Conservation (phyloP, 2,797 vertebrate genomes). For the Acrossocheilus wenchowensis region DNA sequence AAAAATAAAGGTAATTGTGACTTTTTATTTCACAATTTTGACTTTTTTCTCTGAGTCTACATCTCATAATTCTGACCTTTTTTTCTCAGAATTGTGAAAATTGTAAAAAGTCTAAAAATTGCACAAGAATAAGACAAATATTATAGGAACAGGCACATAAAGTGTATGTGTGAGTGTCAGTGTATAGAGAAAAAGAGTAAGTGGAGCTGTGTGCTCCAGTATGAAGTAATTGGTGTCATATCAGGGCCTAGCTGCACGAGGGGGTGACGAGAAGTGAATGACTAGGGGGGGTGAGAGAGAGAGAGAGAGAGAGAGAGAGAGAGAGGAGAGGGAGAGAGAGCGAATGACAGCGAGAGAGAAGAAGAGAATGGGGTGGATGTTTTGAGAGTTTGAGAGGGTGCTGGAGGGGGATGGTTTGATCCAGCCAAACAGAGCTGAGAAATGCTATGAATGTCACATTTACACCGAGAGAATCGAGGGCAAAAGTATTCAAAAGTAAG, state of each 20-base stretch:
- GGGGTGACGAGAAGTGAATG: conserved; percentile 56
- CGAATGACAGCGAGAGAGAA: conserved; percentile 46
- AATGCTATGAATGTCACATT: conserved; percentile 38
- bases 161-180: conserved; percentile 11
- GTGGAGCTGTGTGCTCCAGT: conserved; percentile 20
- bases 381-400: conserved; percentile 31
- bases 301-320: not conserved
- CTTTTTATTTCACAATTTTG: not conserved
- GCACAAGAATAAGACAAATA: conserved; percentile 21
- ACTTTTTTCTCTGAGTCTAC: not conserved
- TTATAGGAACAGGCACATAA: conserved; percentile 8
- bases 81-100: not conserved
- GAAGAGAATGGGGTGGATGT: conserved; percentile 6
- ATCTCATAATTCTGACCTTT: not conserved
- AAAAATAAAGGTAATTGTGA: not conserved
- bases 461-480: conserved; percentile 9
- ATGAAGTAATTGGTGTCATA: conserved; percentile 59
- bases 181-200: conserved; percentile 13
- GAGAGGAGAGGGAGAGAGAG: conserved; percentile 39
- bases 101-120: not conserved
- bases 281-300: not conserved
- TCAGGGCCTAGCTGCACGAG: conserved; percentile 42
- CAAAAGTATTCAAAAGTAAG: conserved; percentile 21
- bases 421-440: conserved; percentile 30
- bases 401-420: conserved; percentile 45